A percentile compares a stretch with the other conserved stretches of the same genome.
These are phyloP conservation scores for Electrona antarctica DNA, from an alignment of 2,113 vertebrate species.

Conservation along the genomic window DNA sequence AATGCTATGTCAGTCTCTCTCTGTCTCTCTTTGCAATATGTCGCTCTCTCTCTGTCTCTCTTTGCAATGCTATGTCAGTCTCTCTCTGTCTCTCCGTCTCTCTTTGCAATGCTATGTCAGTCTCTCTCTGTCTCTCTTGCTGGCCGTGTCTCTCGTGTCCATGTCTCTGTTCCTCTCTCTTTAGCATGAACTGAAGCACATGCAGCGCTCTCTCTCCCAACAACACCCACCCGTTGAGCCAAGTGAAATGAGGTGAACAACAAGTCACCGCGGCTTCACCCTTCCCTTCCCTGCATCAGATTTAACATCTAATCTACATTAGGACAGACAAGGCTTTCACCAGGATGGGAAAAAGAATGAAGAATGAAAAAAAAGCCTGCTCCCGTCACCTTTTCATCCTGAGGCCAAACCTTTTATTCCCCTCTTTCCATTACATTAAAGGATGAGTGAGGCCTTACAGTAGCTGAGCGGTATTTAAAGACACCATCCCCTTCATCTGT, in stretches of 20 bases:
- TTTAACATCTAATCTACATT: constrained; percentile 79
- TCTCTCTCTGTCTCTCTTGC: too few relatives aligned
- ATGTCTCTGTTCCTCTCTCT: too few relatives aligned
- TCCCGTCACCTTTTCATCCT: constrained; percentile 74
- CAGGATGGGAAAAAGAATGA: constrained; percentile 43
- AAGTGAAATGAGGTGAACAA: constrained; percentile 66
- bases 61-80: too few relatives aligned
- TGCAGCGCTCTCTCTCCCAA: constrained; percentile 19
- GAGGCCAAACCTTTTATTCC: constrained; percentile 66
- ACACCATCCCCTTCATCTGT: constrained; percentile 70
- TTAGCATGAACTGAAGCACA: too few relatives aligned
- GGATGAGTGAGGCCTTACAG: constrained; percentile 66
- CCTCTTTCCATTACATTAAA: constrained; percentile 79
- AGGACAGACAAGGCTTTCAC: constrained; percentile 69
- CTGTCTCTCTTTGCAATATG: too few relatives aligned
- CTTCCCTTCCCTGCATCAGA: constrained; percentile 62
- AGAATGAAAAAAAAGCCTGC: not conserved
- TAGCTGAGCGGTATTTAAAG: constrained; percentile 75
- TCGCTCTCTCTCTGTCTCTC: too few relatives aligned
- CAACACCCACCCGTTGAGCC: not conserved
- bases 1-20: too few relatives aligned
- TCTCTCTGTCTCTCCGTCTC: too few relatives aligned
- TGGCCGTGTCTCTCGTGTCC: too few relatives aligned
- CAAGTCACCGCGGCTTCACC: constrained; percentile 51
- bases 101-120: too few relatives aligned